A percentile compares a stretch with the other conserved stretches of the same genome.
phyloP scores from a whole-genome alignment of 2,888 invertebrate genomes.

The Mongoloraphidia duomilia region DNA sequence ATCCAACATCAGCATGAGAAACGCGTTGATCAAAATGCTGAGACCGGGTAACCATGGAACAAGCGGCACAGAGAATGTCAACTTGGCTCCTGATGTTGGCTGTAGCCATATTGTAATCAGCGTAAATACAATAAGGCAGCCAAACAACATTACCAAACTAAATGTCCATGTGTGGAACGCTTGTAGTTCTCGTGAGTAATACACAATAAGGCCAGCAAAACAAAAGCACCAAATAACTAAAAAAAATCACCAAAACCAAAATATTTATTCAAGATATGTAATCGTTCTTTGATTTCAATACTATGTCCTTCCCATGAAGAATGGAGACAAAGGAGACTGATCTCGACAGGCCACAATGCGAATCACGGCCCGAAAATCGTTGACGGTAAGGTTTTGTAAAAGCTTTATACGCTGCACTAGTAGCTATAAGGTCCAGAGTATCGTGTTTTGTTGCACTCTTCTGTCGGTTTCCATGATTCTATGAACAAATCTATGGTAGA shows the following conservation, averaged over 20 bases:
- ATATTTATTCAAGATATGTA: not conserved
- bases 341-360: no score
- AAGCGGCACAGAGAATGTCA: conserved; percentile 58
- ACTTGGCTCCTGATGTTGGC: conserved; percentile 43
- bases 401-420: no score
- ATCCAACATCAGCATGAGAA: conserved; percentile 71
- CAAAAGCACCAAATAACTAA: conserved; percentile 24
- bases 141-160: conserved; percentile 23
- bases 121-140: conserved; percentile 26
- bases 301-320: not conserved
- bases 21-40: conserved; percentile 70
- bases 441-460: no score
- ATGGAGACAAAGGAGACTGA: not conserved
- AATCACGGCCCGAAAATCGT: no score
- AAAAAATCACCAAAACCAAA: conserved; percentile 10
- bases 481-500: no score
- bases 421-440: no score
- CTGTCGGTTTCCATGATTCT: no score
- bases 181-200: conserved; percentile 24
- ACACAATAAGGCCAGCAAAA: conserved; percentile 24
- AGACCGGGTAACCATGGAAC: conserved; percentile 70
- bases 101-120: conserved; percentile 42
- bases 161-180: conserved; percentile 25
- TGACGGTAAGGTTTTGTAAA: no score
- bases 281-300: conserved; percentile 3